Conservation (phyloP, 2,888 invertebrate species). For the Euplexia lucipara region DNA sequence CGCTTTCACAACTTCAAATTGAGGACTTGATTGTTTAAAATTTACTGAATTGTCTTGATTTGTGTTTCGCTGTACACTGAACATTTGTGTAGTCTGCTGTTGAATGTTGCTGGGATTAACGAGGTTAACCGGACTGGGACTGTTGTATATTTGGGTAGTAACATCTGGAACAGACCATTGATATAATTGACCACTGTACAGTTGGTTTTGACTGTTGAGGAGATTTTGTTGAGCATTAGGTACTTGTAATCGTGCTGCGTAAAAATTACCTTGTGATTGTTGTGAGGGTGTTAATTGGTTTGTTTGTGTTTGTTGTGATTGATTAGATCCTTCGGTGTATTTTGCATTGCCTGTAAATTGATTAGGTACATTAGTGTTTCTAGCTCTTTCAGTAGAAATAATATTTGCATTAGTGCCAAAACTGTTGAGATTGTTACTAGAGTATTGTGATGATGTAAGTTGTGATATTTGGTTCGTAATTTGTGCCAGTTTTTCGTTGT, state of each 20-base stretch:
- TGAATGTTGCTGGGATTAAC: slow-evolving; percentile 60
- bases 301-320: slow-evolving; percentile 63
- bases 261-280: slow-evolving; percentile 67
- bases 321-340: slow-evolving; percentile 63
- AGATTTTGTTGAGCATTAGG: slow-evolving; percentile 59
- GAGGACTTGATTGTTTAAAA: slow-evolving; percentile 50
- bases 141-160: slow-evolving; percentile 81
- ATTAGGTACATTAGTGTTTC: slow-evolving; percentile 59
- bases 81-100: slow-evolving; percentile 63
- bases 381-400: slow-evolving; percentile 59
- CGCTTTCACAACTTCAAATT: slow-evolving; percentile 79
- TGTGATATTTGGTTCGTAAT: slow-evolving; percentile 82
- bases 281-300: slow-evolving; percentile 68
- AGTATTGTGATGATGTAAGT: slow-evolving; percentile 83
- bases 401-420: slow-evolving; percentile 56
- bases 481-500: slow-evolving; percentile 78
- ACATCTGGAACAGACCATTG: slow-evolving; percentile 86
- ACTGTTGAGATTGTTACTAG: slow-evolving; percentile 65
- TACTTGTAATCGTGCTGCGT: slow-evolving; percentile 69
- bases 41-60: slow-evolving; percentile 47
- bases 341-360: slow-evolving; percentile 65
- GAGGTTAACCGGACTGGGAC: slow-evolving; percentile 70
- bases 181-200: slow-evolving; percentile 87
- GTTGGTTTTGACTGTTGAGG: slow-evolving; percentile 70
- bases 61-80: slow-evolving; percentile 57